These are phyloP conservation scores for Trididemnum nubilum DNA, from an alignment of 23 tunicate genomes.

Conservation along the genomic window DNA sequence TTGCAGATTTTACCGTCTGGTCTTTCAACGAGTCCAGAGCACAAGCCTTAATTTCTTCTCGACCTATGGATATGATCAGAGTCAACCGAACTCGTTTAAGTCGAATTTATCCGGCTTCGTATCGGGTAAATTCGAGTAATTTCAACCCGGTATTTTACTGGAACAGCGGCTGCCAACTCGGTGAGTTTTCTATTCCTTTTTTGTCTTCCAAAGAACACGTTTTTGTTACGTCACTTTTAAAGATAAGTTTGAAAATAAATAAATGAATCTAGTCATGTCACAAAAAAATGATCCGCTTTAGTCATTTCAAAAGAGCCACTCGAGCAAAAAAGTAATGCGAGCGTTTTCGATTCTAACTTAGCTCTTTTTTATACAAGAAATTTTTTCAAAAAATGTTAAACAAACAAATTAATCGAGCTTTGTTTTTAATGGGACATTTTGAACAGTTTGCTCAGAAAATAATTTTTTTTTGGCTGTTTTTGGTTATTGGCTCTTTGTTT, in stretches of 20 bases:
- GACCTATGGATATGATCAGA: slow-evolving; percentile 54
- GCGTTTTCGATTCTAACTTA: no score
- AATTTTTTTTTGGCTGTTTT: no score
- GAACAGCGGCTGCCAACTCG: slow-evolving; percentile 87
- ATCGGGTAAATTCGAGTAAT: slow-evolving; percentile 71
- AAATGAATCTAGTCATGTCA: neutral
- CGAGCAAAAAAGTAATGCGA: no score
- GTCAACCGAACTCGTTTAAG: slow-evolving; percentile 46
- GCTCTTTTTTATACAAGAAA: no score
- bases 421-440: no score
- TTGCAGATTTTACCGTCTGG: slow-evolving; percentile 70
- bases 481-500: no score
- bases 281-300: no score
- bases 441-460: no score
- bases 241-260: neutral
- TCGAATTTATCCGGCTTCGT: slow-evolving; percentile 65
- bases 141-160: slow-evolving; percentile 76
- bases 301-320: no score
- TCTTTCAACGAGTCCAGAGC: slow-evolving; percentile 86
- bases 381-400: no score
- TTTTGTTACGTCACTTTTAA: neutral
- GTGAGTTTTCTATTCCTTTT: slow-evolving; percentile 44
- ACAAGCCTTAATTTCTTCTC: slow-evolving; percentile 34
- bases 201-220: neutral
- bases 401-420: no score